Base-by-base conservation (phyloP, 2,797 vertebrate species). In the Pogonophryne albipinna region DNA sequence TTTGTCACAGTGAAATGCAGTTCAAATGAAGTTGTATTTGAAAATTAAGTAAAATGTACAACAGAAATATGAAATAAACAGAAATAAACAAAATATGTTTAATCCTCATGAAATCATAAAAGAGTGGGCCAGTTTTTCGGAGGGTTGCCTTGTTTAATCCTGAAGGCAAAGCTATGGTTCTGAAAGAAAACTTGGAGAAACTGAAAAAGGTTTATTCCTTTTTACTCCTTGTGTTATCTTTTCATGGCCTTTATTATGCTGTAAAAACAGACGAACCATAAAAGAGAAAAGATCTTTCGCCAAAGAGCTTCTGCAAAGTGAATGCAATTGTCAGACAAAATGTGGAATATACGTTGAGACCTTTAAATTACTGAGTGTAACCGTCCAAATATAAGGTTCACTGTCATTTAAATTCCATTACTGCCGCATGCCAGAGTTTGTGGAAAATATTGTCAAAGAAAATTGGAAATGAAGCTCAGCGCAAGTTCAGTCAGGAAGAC, bases 341-440 rank as follows among this genome's bases (percentile, higher is more conserved):
- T 66, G 38, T 73, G 20, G 27, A 10, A 0, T 23, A 76, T 56
- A 69, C 56, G 52, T 65, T 62, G 23, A 78, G 72, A 79, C 47
- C 53, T 76, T 57, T 50, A 15, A 70, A 82, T 86, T 66, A 57
- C 34, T 3, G 2, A 47, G 55, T 67, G 74, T 60, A 74, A 56
- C 34, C 6, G 5, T n/a, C 42, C 57, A 80, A 84, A 78, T 58
- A 3, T 38, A 66, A 62, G 58, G 53, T 75, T 74, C 55, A 23
- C 23, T 76, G 20, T 71, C 60, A 73, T 83, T 85, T 78, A 19
- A 69, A 78, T 81, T 82, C 62, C 56, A 80, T 84, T 74, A 72
- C 55, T 34, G 67, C 56, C n/a, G 31, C 74, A 66, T 23, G 82
- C 68, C 42, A 20, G 41, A 13, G 2, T 77, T 86, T 81, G 62